phyloP scores from a whole-genome alignment of 2,888 invertebrate genomes.

The Stenoptilia bipunctidactyla region DNA sequence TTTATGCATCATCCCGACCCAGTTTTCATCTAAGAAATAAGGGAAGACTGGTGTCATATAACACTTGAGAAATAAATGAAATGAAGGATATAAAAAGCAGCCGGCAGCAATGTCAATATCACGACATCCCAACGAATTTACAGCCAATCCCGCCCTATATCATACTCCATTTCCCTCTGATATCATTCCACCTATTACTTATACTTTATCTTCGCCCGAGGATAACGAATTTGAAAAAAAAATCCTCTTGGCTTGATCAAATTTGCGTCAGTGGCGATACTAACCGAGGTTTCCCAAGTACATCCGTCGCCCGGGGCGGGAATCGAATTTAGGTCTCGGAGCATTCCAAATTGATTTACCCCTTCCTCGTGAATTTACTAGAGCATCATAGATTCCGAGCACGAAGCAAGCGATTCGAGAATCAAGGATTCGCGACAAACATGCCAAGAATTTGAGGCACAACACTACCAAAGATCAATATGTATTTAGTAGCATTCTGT shows the following conservation, averaged over 20 bases:
- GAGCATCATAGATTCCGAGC: slow-evolving; percentile 31
- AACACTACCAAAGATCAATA: not conserved
- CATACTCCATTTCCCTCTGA: slow-evolving; percentile 3
- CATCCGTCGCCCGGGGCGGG: slow-evolving; percentile 42
- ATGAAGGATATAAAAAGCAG: too few relatives aligned
- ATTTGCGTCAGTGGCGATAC: slow-evolving; percentile 41
- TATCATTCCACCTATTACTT: slow-evolving; percentile 1
- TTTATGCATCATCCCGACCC: too few relatives aligned
- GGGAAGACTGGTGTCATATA: too few relatives aligned
- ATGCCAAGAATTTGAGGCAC: not conserved
- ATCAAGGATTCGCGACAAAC: slow-evolving; percentile 2
- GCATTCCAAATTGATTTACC: slow-evolving; percentile 60
- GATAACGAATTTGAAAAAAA: slow-evolving; percentile 30
- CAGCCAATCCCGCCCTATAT: not conserved
- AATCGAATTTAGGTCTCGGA: slow-evolving; percentile 61
- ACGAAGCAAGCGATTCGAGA: slow-evolving; percentile 12
- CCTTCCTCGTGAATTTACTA: slow-evolving; percentile 25
- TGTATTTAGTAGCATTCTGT: not conserved
- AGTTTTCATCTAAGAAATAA: too few relatives aligned
- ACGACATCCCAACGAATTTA: too few relatives aligned
- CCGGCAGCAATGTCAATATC: too few relatives aligned
- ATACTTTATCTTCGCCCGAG: slow-evolving; percentile 3
- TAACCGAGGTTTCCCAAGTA: slow-evolving; percentile 25
- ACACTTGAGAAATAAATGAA: too few relatives aligned
- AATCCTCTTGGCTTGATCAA: slow-evolving; percentile 37